phyloP scores from a whole-genome alignment of 2,888 invertebrate genomes.

The Falcaria lacertinaria region DNA sequence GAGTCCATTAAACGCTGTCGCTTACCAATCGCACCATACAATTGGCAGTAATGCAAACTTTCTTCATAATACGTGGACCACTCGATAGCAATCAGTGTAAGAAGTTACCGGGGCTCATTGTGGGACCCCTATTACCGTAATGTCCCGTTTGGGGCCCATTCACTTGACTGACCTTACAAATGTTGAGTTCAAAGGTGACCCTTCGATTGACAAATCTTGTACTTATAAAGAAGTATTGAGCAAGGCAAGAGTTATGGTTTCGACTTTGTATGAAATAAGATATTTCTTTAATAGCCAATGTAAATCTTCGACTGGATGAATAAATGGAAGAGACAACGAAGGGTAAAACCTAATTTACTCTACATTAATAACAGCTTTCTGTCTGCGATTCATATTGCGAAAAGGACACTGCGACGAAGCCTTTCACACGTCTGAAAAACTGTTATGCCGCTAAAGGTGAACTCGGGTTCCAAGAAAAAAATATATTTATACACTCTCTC shows the following conservation, averaged over 20 bases:
- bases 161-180: slow-evolving; percentile 5
- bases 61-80: slow-evolving; percentile 37
- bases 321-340: too few relatives aligned
- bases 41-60: slow-evolving; percentile 21
- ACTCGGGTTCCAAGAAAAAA: too few relatives aligned
- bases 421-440: too few relatives aligned
- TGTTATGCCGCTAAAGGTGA: too few relatives aligned
- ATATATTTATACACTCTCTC: too few relatives aligned
- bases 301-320: too few relatives aligned
- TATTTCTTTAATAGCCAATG: background rate
- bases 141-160: slow-evolving; percentile 9
- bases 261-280: background rate
- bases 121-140: slow-evolving; percentile 28
- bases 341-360: too few relatives aligned
- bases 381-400: too few relatives aligned
- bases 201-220: background rate
- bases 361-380: too few relatives aligned
- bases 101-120: slow-evolving; percentile 15
- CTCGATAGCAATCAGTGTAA: slow-evolving; percentile 37
- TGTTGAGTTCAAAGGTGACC: slow-evolving; percentile 4
- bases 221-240: background rate
- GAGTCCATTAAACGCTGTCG: slow-evolving; percentile 2
- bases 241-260: background rate
- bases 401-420: too few relatives aligned
- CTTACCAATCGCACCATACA: slow-evolving; percentile 7